Evolutionary conservation across 1,140 invertebrate genomes (phyloP).

Genomic region (Leptinotarsa texana): DNA sequence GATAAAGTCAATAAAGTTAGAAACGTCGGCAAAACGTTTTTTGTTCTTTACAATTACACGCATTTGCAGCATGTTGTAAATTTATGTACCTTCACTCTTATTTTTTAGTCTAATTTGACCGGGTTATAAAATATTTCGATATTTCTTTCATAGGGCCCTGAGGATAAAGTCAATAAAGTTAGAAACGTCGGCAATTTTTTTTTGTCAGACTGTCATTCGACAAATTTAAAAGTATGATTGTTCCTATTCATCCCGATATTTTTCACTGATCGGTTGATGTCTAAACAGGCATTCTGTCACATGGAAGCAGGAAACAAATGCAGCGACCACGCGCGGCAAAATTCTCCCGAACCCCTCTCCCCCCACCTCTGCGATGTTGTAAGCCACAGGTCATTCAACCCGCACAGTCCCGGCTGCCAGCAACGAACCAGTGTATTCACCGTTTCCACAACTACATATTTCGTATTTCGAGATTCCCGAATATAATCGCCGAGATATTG

Average conservation of each 20-base stretch:
- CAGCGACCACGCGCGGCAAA: constrained; percentile 46
- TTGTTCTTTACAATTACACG: no score
- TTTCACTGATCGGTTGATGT: background rate
- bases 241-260: background rate
- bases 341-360: constrained; percentile 45
- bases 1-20: no score
- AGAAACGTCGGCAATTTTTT: no score
- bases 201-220: no score
- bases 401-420: constrained; percentile 52
- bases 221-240: no score
- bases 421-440: constrained; percentile 40
- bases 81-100: no score
- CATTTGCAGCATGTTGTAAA: no score
- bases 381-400: constrained; percentile 55
- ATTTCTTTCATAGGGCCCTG: no score
- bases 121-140: no score
- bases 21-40: no score
- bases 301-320: constrained; percentile 32
- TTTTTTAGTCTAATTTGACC: no score
- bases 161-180: no score
- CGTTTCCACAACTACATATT: constrained; percentile 29
- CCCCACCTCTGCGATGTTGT: constrained; percentile 47
- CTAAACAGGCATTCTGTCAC: constrained; percentile 19
- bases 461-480: constrained; percentile 18
- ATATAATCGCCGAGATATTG: background rate